Evolutionary conservation across 2,797 vertebrate species (phyloP), one percentile per base, ranked within the genome.

Genomic region (Coreius guichenoti): DNA sequence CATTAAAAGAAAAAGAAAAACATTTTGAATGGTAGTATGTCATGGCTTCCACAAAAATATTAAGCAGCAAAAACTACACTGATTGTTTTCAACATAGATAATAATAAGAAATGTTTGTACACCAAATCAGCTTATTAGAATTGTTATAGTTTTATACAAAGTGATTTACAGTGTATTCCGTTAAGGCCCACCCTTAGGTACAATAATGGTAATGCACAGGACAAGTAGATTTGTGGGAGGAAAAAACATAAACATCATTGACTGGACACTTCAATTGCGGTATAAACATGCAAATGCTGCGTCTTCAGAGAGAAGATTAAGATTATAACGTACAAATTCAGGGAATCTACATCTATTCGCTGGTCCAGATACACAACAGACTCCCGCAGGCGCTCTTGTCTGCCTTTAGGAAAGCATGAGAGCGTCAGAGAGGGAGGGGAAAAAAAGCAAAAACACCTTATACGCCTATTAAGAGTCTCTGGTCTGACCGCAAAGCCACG

Each of bases 401-500:
- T 80, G 76, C 76, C 81, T 74, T 61, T 81, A 82, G 77, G 56
- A 81, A 86, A 80, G 54, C 80, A 88, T 78, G 68, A 82, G 88
- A 89, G 88, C 88, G 89, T 86, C 54, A 87, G 86, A 82, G 82
- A 80, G 74, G n/a, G 81, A 88, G 79, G 36, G 36, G 47, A 54
- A 91, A 88, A 91, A 89, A 91, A 77, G 87, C 89, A 92, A 86
- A 93, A 92, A 93, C 90, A 92, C 92, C 92, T 95, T 94, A 94
- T 93, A 93, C 91, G 92, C 91, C 91, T 92, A 91, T 93, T 94
- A 94, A 84, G 92, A 94, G 93, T 92, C 94, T 95, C 88, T 75
- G 92, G 93, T 92, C 92, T 94, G 93, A 94, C 95, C 93, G 87
- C 93, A 95, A 93, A 93, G 93, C 94, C 88, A 93, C 92, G 91